Conservation (phyloP, 1,140 invertebrate species). For the Yoshiicerus persimilis region DNA sequence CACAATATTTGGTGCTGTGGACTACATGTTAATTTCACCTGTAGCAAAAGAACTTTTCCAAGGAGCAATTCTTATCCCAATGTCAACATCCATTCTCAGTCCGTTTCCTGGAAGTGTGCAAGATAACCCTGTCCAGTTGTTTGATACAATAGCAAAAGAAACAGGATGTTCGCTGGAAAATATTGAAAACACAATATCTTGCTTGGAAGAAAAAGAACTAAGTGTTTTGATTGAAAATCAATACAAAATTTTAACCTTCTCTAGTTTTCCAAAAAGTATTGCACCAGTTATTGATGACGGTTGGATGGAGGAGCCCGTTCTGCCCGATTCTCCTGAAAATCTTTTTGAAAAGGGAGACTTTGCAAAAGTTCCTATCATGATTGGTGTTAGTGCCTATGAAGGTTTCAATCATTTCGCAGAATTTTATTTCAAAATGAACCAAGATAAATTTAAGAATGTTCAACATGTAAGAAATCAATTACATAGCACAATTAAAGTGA, state of each 20-base stretch:
- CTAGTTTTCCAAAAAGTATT: neutral
- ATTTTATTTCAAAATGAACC: slow-evolving; percentile 28
- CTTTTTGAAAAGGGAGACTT: slow-evolving; percentile 23
- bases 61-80: slow-evolving; percentile 24
- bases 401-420: slow-evolving; percentile 33
- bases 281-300: neutral
- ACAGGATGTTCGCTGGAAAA: neutral
- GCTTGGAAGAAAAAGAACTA: neutral
- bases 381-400: slow-evolving; percentile 31
- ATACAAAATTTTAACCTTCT: neutral
- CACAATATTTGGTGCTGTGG: slow-evolving; percentile 82
- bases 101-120: neutral
- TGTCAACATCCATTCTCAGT: slow-evolving; percentile 9
- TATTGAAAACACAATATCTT: neutral
- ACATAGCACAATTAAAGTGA: neutral
- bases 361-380: slow-evolving; percentile 22
- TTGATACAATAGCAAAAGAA: neutral
- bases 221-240: neutral
- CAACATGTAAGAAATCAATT: neutral
- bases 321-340: slow-evolving; percentile 7
- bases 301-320: neutral
- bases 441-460: neutral
- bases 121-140: neutral
- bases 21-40: slow-evolving; percentile 21
- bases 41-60: neutral